A percentile compares a stretch with the other conserved stretches of the same genome.
Conservation (phyloP, 2,797 vertebrate genomes). For the Gastrophryne carolinensis region DNA sequence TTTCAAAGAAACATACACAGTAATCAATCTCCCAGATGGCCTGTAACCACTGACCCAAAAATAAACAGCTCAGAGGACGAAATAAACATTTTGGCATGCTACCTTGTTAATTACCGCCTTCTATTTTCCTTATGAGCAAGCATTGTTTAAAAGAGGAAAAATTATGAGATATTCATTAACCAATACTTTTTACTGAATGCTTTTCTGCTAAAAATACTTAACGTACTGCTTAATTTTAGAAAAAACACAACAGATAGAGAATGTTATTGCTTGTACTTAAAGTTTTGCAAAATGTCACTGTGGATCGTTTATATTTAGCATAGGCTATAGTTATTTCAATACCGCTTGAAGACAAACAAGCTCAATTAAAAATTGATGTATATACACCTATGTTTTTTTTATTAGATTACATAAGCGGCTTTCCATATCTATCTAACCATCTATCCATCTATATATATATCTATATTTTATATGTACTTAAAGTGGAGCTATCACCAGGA, state of each 20-base stretch:
- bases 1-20: conserved; percentile 51
- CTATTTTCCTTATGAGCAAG: conserved; percentile 10
- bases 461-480: no score
- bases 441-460: no score
- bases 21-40: conserved; percentile 50
- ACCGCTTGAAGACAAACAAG: no score
- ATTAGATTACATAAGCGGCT: no score
- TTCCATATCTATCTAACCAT: no score
- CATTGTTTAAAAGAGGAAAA: neutral
- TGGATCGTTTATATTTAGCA: neutral
- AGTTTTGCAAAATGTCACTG: neutral
- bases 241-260: neutral
- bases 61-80: conserved; percentile 50
- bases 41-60: conserved; percentile 51
- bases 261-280: neutral
- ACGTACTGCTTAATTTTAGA: neutral
- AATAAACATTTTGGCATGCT: conserved; percentile 46
- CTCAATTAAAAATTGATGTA: no score
- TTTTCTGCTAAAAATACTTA: neutral
- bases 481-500: no score
- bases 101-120: conserved; percentile 36
- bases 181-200: neutral
- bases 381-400: no score
- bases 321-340: no score
- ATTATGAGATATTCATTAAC: neutral